Base-by-base conservation (phyloP, 2,113 vertebrate species). In the Antigone vipio region DNA sequence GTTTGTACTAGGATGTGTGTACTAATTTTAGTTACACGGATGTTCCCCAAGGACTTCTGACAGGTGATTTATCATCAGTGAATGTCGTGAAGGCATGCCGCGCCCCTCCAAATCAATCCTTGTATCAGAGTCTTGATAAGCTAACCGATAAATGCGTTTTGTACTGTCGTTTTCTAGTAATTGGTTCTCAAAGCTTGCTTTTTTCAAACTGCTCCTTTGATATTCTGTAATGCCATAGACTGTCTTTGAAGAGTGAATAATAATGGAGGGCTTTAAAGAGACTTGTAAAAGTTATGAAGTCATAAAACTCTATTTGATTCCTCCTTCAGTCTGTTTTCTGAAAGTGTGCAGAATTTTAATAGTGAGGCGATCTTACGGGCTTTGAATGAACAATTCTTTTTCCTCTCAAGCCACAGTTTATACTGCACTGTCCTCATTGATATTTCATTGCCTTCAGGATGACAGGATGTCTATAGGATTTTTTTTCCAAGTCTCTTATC, bases 241-340 rank as follows among this genome's bases (percentile, higher is more conserved):
- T 69, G 44, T 45, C 93, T 89, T 94, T 96, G 79, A 94, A 89
- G 63, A 95, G 27, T 71, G 68, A 94, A 79, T 81, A 95, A 95
- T 92, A 92, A 67, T 76, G 68, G 56, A 59, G 62, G 94, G 88
- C 67, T 96, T 97, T 95, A 84, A 95, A 97, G 92, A 95, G 85
- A 87, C 72, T 92, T 93, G 52, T 66, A 60, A 50, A 91, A 96
- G 85, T 96, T 96, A 94, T 67, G 58, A 88, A 96, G 75, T 92
- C 94, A 93, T 93, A 91, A 95, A 97, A 94, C 59, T 85, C 82
- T 95, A 53, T 96, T 89, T 97, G 92, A 93, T 96, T 96, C 92
- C 52, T 91, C 45, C 64, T 94, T 95, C 64, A 68, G 68, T 73
- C 91, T 86, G 30, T 74, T 89, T 93, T 95, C 87, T 81, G 80